phyloP scores from a whole-genome alignment of 1,140 invertebrate species.

The Eumaeus atala region DNA sequence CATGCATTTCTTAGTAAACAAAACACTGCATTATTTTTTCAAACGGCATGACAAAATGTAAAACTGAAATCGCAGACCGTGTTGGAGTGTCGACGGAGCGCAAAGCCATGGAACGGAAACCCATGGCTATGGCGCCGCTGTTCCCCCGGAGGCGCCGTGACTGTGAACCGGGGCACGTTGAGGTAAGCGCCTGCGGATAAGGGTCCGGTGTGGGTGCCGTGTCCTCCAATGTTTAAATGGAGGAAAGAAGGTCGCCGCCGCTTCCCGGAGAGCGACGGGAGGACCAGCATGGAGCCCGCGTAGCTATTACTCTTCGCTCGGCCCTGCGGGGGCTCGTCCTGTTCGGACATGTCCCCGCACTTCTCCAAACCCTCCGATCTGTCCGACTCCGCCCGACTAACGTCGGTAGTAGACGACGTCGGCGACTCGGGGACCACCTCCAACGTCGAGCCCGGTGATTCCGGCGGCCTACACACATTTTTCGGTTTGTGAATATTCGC shows the following conservation, averaged over 20 bases:
- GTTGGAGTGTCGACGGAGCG: conserved; percentile 71
- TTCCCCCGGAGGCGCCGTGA: conserved; percentile 68
- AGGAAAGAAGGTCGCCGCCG: conserved; percentile 59
- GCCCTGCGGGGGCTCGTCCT: conserved; percentile 31
- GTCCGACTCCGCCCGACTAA: conserved; percentile 37
- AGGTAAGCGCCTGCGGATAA: conserved; percentile 58
- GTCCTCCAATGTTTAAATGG: conserved; percentile 49
- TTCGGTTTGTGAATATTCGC: conserved; percentile 66
- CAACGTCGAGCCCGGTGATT: conserved; percentile 30
- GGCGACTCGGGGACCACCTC: conserved; percentile 50
- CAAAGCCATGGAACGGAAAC: conserved; percentile 68
- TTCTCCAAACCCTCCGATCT: conserved; percentile 31
- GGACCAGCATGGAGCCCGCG: conserved; percentile 48
- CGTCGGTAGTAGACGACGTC: conserved; percentile 48
- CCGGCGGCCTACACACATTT: conserved; percentile 66
- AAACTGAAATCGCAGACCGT: conserved; percentile 59
- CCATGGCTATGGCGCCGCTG: conserved; percentile 66
- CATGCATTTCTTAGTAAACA: conserved; percentile 17
- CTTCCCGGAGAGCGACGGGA: conserved; percentile 39
- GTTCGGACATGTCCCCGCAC: conserved; percentile 22
- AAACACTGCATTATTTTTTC: neutral
- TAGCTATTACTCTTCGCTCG: conserved; percentile 69
- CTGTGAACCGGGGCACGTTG: conserved; percentile 66
- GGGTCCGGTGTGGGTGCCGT: conserved; percentile 40
- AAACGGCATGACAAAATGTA: conserved; percentile 31